Evolutionary conservation across 2,888 invertebrate genomes (phyloP).

Genomic region (Caradrina kadenii): DNA sequence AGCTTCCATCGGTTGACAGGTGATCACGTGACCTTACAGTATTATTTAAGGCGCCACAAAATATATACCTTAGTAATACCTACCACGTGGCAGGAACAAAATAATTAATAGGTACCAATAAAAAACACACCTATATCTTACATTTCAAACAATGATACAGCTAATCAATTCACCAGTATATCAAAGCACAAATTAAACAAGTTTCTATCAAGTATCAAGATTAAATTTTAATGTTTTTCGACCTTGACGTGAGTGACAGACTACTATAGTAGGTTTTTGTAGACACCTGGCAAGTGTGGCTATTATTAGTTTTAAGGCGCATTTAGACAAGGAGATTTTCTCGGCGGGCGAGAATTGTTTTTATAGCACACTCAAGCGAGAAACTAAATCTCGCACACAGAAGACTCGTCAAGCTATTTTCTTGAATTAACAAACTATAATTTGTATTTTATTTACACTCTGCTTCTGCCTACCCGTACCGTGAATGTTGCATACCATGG

Average conservation of each 20-base stretch:
- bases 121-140: background rate
- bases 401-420: too few species aligned
- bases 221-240: constrained; percentile 55
- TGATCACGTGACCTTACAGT: too few species aligned
- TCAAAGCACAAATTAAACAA: constrained; percentile 33
- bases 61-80: background rate
- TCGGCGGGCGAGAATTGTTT: background rate
- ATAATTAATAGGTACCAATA: background rate
- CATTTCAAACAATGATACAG: constrained; percentile 15
- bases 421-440: too few species aligned
- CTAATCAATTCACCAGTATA: constrained; percentile 40
- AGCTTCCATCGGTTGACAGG: too few species aligned
- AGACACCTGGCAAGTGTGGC: constrained; percentile 48
- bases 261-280: constrained; percentile 52
- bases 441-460: too few species aligned
- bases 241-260: constrained; percentile 58
- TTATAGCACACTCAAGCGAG: background rate
- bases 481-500: too few species aligned
- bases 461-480: too few species aligned
- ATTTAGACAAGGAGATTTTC: constrained; percentile 9
- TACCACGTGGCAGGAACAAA: constrained; percentile 11
- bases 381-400: too few species aligned
- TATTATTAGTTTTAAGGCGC: constrained; percentile 38
- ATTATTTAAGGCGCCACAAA: background rate
- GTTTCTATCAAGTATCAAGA: constrained; percentile 43